Evolutionary conservation across 2,797 vertebrate genomes (phyloP).

Genomic region (Urocyon cinereoargenteus): DNA sequence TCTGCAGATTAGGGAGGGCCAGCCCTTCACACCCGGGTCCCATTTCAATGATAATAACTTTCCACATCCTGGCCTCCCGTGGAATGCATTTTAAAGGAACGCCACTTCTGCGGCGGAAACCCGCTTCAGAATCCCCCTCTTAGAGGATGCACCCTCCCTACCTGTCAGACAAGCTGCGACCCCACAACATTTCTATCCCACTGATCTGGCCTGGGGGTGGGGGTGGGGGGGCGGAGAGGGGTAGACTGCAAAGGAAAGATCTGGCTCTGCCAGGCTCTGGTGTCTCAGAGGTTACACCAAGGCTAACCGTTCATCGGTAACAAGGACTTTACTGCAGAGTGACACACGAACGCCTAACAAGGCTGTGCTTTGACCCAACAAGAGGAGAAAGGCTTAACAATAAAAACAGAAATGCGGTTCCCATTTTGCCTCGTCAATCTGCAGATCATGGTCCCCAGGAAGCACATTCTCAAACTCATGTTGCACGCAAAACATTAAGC

Average conservation of each 20-base stretch:
- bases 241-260: slow-evolving; percentile 51
- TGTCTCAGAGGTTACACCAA: not conserved
- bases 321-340: not conserved
- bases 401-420: slow-evolving; percentile 2
- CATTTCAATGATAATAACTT: slow-evolving; percentile 83
- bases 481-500: not conserved
- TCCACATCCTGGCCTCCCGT: slow-evolving; percentile 80
- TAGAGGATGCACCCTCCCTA: slow-evolving; percentile 71
- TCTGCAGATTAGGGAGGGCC: not conserved
- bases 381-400: not conserved
- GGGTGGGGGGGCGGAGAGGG: not conserved
- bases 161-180: not conserved
- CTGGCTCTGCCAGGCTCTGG: not conserved
- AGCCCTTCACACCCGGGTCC: slow-evolving; percentile 72
- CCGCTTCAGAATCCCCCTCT: not conserved
- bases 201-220: not conserved
- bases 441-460: not conserved
- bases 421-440: not conserved
- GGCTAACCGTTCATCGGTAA: not conserved
- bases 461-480: not conserved
- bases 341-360: not conserved
- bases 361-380: not conserved
- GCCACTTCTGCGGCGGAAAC: slow-evolving; percentile 44
- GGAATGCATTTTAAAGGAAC: slow-evolving; percentile 71
- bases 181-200: slow-evolving; percentile 62